These are phyloP conservation scores for Festucalex cinctus DNA, from an alignment of 2,113 vertebrate species.

Conservation along the genomic window DNA sequence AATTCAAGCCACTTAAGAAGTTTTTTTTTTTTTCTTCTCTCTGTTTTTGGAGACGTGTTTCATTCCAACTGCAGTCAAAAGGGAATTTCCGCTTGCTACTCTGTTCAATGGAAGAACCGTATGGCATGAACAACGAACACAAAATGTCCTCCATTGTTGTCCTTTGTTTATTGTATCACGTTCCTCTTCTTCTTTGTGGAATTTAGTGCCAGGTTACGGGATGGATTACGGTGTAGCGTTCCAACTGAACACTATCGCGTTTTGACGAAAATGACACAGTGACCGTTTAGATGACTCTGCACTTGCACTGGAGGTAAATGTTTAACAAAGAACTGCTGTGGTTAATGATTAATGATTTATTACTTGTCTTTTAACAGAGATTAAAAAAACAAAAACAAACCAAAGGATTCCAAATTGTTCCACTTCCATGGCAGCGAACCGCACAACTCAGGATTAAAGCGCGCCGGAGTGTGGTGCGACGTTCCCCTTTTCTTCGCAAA, in stretches of 20 bases:
- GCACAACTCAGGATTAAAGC: conserved; percentile 35
- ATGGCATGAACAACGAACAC: background rate
- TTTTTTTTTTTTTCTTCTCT: no score
- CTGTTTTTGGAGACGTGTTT: no score
- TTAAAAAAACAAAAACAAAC: background rate
- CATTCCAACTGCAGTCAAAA: no score
- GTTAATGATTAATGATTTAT: conserved; percentile 21
- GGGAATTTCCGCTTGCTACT: background rate
- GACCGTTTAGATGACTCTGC: background rate
- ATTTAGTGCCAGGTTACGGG: background rate
- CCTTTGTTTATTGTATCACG: background rate
- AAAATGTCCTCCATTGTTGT: conserved; percentile 2
- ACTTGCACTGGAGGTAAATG: conserved; percentile 21
- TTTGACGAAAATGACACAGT: background rate
- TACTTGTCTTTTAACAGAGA: conserved; percentile 26
- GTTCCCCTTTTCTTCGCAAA: conserved; percentile 61
- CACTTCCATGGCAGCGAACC: conserved; percentile 21
- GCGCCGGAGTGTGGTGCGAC: conserved; percentile 50
- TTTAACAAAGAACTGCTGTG: conserved; percentile 10
- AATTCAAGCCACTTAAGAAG: no score
- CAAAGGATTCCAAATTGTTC: conserved; percentile 1
- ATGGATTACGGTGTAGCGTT: background rate
- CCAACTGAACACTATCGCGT: background rate
- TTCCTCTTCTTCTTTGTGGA: conserved; percentile 7
- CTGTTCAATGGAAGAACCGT: background rate